Evolutionary conservation across 2,888 invertebrate species (phyloP).

Genomic region (Drosophila histrio): DNA sequence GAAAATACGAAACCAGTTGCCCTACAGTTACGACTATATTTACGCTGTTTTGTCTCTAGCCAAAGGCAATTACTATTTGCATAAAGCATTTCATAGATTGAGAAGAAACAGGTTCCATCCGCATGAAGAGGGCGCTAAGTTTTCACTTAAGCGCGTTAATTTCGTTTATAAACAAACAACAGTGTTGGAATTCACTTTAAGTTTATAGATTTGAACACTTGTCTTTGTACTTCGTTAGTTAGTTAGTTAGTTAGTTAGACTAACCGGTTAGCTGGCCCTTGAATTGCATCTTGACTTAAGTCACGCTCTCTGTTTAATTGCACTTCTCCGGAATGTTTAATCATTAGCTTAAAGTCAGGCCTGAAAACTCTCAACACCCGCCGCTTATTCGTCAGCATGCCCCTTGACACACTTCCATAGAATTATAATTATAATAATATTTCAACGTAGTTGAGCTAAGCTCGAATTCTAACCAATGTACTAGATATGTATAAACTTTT

Average conservation of each 20-base stretch:
- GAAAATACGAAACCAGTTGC: constrained; percentile 39
- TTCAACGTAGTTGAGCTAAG: neutral
- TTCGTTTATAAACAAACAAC: constrained; percentile 55
- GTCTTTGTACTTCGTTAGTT: constrained; percentile 7
- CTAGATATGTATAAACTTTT: too few species aligned
- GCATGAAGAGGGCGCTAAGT: constrained; percentile 23
- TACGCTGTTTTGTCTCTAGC: constrained; percentile 6
- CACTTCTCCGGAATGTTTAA: constrained; percentile 14
- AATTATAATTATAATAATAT: constrained; percentile 5
- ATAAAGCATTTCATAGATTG: constrained; percentile 45
- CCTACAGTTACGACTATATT: constrained; percentile 13
- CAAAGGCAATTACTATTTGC: constrained; percentile 67
- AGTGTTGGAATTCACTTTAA: constrained; percentile 29
- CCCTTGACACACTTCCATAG: constrained; percentile 25
- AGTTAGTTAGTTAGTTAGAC: constrained; percentile 11
- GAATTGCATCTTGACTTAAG: constrained; percentile 32
- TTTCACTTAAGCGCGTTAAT: constrained; percentile 74
- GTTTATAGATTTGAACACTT: constrained; percentile 21
- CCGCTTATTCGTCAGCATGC: constrained; percentile 11
- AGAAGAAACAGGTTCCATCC: constrained; percentile 63
- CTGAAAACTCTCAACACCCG: constrained; percentile 9
- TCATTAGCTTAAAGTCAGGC: constrained; percentile 1
- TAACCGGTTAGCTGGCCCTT: constrained; percentile 40
- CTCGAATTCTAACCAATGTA: too few species aligned
- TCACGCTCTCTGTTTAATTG: constrained; percentile 33